Evolutionary conservation across 2,797 vertebrate genomes (phyloP), one percentile per base, ranked within the genome.

Genomic region (Eremophila alpestris): DNA sequence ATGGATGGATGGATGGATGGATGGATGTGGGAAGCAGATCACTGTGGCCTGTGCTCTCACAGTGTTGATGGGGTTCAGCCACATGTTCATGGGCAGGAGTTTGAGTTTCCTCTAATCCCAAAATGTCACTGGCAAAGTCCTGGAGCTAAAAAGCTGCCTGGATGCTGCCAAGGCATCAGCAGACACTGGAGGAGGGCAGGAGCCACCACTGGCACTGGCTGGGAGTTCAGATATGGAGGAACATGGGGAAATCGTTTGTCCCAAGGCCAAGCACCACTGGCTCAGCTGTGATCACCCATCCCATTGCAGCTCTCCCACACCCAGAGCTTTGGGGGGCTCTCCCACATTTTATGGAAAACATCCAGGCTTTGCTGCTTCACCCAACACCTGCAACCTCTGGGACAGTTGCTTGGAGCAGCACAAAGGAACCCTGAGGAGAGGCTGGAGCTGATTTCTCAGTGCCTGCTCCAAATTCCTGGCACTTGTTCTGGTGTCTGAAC

Each of bases 61-160:
- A 0, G n/a, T 9, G 1, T 23, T 21, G 20, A 29, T 16, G 20
- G 10, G 24, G 24, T 34, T 70, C 68, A 74, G 36, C 54, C 49
- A 38, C 0, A 0, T 2, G 1, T 6, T 2, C 4, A 14, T 0
- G 3, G 41, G 49, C 0, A 2, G 24, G 65, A 58, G n/a, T n/a
- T n/a, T n/a, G n/a, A n/a, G n/a, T 19, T 29, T 94, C 65, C 67
- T 87, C 58, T 48, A 32, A 75, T 78, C 70, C 74, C 27, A 11
- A 65, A 68, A 67, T 18, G 13, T 70, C 68, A 12, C 41, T 3
- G 2, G 13, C 34, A 8, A 87, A 19, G 52, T 81, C 17, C 26
- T 0, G 1, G 23, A 51, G 77, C 7, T 1, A 0, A 56, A 79
- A 74, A 64, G 8, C 17, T 32, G 7, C 34, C 52, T 58, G 62